Evolutionary conservation across 2,797 vertebrate genomes (phyloP).

Genomic region (Pipistrellus pygmaeus): DNA sequence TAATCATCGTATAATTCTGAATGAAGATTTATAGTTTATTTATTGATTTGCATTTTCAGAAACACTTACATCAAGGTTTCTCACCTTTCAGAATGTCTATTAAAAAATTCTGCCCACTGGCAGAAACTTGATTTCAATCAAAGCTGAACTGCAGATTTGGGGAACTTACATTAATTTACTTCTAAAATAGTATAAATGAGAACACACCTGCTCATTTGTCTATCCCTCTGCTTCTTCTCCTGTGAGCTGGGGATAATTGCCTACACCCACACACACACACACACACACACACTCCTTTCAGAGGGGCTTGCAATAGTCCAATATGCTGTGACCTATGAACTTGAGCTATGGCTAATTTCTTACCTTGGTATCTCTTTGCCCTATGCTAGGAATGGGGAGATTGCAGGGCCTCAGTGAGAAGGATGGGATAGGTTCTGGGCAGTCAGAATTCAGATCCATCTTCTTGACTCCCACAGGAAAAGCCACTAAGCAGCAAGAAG

Average conservation of each 20-base stretch:
- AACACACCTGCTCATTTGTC: not conserved
- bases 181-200: not conserved
- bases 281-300: not conserved
- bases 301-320: not conserved
- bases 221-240: not conserved
- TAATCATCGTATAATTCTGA: conserved; percentile 38
- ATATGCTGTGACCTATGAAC: not conserved
- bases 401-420: not conserved
- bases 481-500: not conserved
- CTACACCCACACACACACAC: not conserved
- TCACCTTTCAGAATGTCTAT: conserved; percentile 16
- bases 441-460: not conserved
- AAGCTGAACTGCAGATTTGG: not conserved
- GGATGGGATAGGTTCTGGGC: not conserved
- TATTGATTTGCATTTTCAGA: conserved; percentile 50
- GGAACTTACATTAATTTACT: not conserved
- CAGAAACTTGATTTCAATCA: conserved; percentile 36
- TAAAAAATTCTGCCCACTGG: conserved; percentile 10
- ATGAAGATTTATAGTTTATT: conserved; percentile 50
- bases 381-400: not conserved
- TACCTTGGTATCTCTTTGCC: not conserved
- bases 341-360: not conserved
- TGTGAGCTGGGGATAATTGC: not conserved
- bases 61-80: conserved; percentile 29
- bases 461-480: not conserved